phyloP scores from a whole-genome alignment of 2,113 vertebrate species.

The Nycticebus coucang region DNA sequence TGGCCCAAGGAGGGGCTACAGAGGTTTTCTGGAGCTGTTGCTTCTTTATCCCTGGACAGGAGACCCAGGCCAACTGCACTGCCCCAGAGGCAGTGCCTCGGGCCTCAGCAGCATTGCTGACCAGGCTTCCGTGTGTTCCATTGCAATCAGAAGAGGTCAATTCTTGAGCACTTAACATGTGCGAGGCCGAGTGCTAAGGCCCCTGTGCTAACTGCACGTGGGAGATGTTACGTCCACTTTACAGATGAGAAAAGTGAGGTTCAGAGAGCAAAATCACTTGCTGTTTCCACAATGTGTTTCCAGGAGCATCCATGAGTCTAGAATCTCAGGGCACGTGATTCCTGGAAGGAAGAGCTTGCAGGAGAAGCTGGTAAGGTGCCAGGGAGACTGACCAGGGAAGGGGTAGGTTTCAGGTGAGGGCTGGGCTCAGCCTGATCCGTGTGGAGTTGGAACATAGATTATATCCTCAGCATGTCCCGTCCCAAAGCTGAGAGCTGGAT shows the following conservation, averaged over 20 bases:
- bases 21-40: background rate
- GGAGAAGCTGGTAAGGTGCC: background rate
- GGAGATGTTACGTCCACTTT: background rate
- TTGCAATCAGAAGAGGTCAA: background rate
- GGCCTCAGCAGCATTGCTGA: background rate
- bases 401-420: background rate
- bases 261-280: background rate
- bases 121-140: background rate
- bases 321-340: background rate
- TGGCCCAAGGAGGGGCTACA: background rate
- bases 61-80: background rate
- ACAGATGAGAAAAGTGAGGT: background rate
- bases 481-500: background rate
- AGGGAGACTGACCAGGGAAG: background rate
- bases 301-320: background rate
- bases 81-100: background rate
- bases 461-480: rapidly evolving
- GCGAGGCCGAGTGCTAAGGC: background rate
- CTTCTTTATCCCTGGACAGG: background rate
- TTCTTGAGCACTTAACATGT: background rate
- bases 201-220: rapidly evolving
- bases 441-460: rapidly evolving
- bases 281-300: background rate
- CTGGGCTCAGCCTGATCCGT: rapidly evolving
- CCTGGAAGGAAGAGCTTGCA: background rate